Evolutionary conservation across 64 coral and sea anemone genomes (phyloP).

Genomic region (Montipora capricornis): DNA sequence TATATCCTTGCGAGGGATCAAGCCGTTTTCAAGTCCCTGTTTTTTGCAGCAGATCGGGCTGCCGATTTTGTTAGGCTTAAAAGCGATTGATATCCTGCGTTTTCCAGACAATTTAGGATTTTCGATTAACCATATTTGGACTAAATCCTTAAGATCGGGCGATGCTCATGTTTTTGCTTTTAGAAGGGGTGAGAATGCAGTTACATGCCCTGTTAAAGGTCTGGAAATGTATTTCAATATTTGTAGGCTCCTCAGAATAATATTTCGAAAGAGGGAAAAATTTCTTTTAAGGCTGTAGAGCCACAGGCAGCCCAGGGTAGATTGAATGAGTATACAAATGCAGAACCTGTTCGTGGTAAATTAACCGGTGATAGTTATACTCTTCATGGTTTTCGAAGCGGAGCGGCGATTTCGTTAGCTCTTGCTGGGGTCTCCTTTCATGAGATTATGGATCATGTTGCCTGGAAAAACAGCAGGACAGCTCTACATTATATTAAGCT

Average conservation of each 20-base stretch:
- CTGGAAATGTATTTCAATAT: conserved; percentile 9
- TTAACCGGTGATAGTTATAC: not conserved
- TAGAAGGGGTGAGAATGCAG: not conserved
- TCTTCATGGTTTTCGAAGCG: conserved; percentile 49
- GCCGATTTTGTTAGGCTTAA: conserved; percentile 3
- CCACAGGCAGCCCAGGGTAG: conserved; percentile 4
- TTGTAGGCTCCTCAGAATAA: not conserved
- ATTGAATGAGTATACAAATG: conserved; percentile 2
- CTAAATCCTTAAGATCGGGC: not conserved
- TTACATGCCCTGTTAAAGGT: not conserved
- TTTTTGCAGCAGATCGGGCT: not conserved
- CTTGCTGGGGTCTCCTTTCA: too few species aligned
- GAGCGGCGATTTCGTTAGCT: not conserved
- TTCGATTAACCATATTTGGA: conserved; percentile 27
- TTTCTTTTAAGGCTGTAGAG: not conserved
- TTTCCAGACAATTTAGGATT: not conserved
- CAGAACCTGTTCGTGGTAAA: too few species aligned
- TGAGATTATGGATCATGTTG: not conserved
- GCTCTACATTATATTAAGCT: conserved; percentile 41
- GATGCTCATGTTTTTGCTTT: not conserved
- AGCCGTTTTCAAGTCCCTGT: too few species aligned
- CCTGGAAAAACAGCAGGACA: conserved; percentile 27
- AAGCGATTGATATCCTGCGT: not conserved
- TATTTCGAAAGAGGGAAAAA: not conserved
- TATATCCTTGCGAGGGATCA: not conserved